Percentiles rank a stretch among this genome's conserved stretches.
These are phyloP conservation scores for Gastrophysa polygoni DNA, from an alignment of 2,888 invertebrate genomes.

Conservation along the genomic window DNA sequence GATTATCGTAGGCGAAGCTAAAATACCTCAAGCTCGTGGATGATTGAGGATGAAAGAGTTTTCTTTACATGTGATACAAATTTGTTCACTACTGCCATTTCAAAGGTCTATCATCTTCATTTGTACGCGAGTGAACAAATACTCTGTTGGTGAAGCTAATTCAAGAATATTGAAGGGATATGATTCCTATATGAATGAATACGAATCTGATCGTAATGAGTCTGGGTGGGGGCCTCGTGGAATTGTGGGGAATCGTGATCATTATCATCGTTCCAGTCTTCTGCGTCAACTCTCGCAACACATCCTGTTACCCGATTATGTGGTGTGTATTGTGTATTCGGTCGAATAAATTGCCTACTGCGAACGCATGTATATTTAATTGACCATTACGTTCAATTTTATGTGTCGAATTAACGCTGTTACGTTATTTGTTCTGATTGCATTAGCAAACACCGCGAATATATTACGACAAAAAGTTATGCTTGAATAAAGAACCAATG, in stretches of 20 bases:
- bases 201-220: no score
- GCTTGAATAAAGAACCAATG: background rate
- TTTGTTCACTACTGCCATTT: no score
- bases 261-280: background rate
- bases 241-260: background rate
- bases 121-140: no score
- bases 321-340: constrained; percentile 48
- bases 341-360: constrained; percentile 49
- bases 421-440: constrained; percentile 41
- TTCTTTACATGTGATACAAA: no score
- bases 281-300: background rate
- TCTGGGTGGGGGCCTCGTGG: no score
- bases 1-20: no score
- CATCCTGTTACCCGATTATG: constrained; percentile 46
- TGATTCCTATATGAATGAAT: no score
- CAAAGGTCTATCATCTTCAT: no score
- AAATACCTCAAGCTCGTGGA: no score
- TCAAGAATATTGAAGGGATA: no score
- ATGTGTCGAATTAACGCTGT: constrained; percentile 41
- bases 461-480: constrained; percentile 8
- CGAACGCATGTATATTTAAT: constrained; percentile 50
- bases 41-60: no score
- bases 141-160: no score
- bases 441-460: constrained; percentile 34
- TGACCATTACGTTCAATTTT: constrained; percentile 48